These are phyloP conservation scores for Macrophya annulata DNA, from an alignment of 2,888 invertebrate genomes.

Conservation along the genomic window DNA sequence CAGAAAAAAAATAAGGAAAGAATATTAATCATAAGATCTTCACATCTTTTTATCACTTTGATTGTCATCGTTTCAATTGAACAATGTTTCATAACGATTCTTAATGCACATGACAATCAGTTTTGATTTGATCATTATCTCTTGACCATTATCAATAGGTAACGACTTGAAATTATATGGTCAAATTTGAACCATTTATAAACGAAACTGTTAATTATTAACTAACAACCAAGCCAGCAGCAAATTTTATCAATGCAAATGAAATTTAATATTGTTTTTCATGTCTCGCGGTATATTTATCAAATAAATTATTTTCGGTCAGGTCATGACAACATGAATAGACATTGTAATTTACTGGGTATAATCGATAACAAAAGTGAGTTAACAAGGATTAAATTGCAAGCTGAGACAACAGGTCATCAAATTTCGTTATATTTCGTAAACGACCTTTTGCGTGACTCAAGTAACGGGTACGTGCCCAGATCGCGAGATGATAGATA, in stretches of 20 bases:
- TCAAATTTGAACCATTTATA: not conserved
- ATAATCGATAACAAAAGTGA: not conserved
- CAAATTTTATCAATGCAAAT: not conserved
- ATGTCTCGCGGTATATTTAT: not conserved
- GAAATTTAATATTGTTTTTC: not conserved
- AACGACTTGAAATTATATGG: not conserved
- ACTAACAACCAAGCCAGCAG: not conserved
- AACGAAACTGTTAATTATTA: not conserved
- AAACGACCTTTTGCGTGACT: slow-evolving; percentile 36
- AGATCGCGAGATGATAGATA: slow-evolving; percentile 41
- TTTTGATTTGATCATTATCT: not conserved
- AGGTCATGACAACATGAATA: not conserved
- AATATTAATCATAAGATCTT: not conserved
- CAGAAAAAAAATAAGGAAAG: not conserved
- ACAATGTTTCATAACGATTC: not conserved
- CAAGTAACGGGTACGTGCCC: not conserved
- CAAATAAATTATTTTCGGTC: not conserved
- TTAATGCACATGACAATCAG: not conserved
- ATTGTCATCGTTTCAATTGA: slow-evolving; percentile 10
- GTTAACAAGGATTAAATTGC: not conserved
- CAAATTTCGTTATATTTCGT: slow-evolving; percentile 19
- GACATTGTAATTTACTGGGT: not conserved
- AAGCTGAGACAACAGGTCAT: not conserved
- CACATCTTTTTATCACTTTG: not conserved
- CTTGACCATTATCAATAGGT: not conserved